Conservation (phyloP, 2,113 vertebrate genomes). For the Diadophis punctatus region DNA sequence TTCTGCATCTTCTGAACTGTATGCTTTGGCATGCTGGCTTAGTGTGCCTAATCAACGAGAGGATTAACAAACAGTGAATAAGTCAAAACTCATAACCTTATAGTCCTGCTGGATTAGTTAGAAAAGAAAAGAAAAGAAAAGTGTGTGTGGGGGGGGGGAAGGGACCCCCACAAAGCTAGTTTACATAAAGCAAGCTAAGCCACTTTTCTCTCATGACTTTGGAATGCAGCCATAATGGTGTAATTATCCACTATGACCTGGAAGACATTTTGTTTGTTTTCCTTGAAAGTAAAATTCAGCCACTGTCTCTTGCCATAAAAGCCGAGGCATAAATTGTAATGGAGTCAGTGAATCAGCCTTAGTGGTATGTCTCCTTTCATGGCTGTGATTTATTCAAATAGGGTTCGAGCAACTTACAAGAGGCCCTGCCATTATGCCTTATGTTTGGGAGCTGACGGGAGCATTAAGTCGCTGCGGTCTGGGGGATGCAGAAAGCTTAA, state of each 20-base stretch:
- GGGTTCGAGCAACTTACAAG: not conserved
- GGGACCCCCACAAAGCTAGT: not conserved
- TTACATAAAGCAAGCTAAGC: not conserved
- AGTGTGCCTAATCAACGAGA: not conserved
- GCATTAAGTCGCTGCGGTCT: not conserved
- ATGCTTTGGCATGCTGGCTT: not conserved
- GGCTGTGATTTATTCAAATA: not conserved
- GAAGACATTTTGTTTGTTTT: slow-evolving; percentile 5
- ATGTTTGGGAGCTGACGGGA: not conserved
- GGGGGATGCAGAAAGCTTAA: not conserved
- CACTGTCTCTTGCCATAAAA: not conserved
- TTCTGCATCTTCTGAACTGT: not conserved
- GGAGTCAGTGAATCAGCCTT: not conserved
- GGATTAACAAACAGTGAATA: not conserved
- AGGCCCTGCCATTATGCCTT: not conserved
- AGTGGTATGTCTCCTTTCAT: not conserved
- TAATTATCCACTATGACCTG: not conserved
- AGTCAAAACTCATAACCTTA: not conserved
- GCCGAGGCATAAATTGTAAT: not conserved
- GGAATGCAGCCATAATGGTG: not conserved
- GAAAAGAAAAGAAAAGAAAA: not conserved
- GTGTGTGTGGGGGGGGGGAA: not conserved
- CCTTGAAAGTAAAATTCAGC: not conserved
- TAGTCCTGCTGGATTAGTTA: not conserved
- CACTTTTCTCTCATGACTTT: not conserved